Evolutionary conservation across 2,113 vertebrate species (phyloP).

Genomic region (Eidolon helvum): DNA sequence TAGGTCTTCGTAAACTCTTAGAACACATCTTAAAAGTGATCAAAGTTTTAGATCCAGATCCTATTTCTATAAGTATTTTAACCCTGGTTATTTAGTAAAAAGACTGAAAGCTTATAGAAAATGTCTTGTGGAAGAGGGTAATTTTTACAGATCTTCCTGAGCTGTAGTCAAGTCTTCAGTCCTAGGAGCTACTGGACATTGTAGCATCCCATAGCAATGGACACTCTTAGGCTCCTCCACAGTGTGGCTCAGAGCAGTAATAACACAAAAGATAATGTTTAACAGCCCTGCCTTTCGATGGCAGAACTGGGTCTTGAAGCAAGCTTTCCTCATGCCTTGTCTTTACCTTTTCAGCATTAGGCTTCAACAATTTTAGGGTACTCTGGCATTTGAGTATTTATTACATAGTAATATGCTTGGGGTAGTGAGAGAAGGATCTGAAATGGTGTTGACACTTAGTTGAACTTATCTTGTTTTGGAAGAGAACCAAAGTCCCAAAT

Average conservation of each 20-base stretch:
- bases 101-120: background rate
- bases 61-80: background rate
- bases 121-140: background rate
- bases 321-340: background rate
- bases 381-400: background rate
- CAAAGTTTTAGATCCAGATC: background rate
- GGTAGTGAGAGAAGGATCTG: background rate
- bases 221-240: too few species aligned
- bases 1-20: background rate
- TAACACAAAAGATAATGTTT: background rate
- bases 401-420: background rate
- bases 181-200: background rate
- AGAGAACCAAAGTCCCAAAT: background rate
- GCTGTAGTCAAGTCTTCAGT: background rate
- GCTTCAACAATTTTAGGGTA: background rate
- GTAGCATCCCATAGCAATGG: background rate
- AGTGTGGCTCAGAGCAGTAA: background rate
- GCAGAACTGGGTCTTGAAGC: background rate
- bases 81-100: background rate
- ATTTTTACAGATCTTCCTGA: background rate
- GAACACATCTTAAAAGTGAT: background rate
- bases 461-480: background rate
- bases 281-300: background rate
- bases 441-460: background rate
- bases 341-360: background rate